A percentile compares a stretch with the other conserved stretches of the same genome.
phyloP scores from a whole-genome alignment of 2,113 vertebrate species.

The Myanophis thanlyinensis region DNA sequence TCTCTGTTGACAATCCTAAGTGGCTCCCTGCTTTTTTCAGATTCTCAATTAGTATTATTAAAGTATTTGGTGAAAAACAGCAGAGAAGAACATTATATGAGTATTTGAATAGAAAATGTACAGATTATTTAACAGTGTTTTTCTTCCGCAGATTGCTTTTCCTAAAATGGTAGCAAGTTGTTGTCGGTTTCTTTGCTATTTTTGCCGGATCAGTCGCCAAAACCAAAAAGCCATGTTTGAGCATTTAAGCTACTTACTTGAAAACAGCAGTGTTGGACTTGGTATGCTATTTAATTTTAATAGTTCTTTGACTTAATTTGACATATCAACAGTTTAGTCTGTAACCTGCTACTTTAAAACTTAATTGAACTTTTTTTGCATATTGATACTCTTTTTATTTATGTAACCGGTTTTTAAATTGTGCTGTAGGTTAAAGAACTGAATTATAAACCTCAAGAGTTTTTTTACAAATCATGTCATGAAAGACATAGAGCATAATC shows the following conservation, averaged over 20 bases:
- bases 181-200: conserved; percentile 97
- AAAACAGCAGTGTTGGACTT: conserved; percentile 95
- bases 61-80: background rate
- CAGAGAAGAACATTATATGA: background rate
- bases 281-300: conserved; percentile 71
- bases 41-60: background rate
- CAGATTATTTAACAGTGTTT: conserved; percentile 46
- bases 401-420: background rate
- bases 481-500: background rate
- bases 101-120: background rate
- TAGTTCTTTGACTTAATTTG: background rate
- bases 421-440: background rate
- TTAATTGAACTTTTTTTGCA: background rate
- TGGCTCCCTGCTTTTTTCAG: background rate
- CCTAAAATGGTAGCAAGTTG: conserved; percentile 99
- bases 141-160: conserved; percentile 87
- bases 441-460: background rate
- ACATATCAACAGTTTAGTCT: background rate
- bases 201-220: conserved; percentile 97
- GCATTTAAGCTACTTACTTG: conserved; percentile 95
- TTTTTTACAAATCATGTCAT: background rate
- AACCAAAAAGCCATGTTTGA: conserved; percentile 99
- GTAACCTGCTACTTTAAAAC: conserved; percentile 4
- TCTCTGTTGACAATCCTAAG: background rate
- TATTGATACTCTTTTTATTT: background rate